Base-by-base conservation (phyloP, 2,797 vertebrate genomes). In the Cottoperca gobio region DNA sequence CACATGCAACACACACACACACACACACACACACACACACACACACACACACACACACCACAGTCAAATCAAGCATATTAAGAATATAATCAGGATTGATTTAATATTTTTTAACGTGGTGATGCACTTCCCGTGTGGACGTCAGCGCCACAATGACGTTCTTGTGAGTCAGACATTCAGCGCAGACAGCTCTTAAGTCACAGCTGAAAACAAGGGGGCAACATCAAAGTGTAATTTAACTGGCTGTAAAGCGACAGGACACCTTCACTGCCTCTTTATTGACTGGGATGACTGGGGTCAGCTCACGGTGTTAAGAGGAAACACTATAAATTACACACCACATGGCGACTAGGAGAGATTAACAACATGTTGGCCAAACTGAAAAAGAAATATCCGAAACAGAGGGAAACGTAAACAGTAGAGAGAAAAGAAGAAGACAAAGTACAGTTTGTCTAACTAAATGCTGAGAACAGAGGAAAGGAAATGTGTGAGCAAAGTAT, bases 201-300 rank as follows among this genome's bases (percentile, higher is more conserved):
- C 89, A 91, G 91, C 78, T 83, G 63, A 93, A 92, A 93, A 92
- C 39, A 62, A 91, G 83, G 58, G 81, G 83, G 88, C 81, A 83
- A 94, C 94, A 93, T 95, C 94, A 95, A 95, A 95, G 95, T 91
- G 93, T 89, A 88, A 93, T 94, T 95, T 94, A 94, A 95, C 90
- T 93, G 92, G 92, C 91, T 92, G 86, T 95, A 93, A 94, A 95
- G 91, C 90, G 79, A 90, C 91, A 88, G 92, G 88, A 82, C 83
- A 91, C 87, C 87, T 89, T 92, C 88, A 67, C 68, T 70, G 81
- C 86, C 70, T 89, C 86, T 93, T 93, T 91, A 92, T 89, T 86
- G 88, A 89, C 90, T 86, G 79, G 75, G 83, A 89, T 73, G 89
- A 90, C 90, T 74, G 86, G 88, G 94, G 94, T 95, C 93, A 93